Evolutionary conservation across 2,113 vertebrate species (phyloP), one percentile per base, ranked within the genome.

Genomic region (Aspidoscelis tigris): DNA sequence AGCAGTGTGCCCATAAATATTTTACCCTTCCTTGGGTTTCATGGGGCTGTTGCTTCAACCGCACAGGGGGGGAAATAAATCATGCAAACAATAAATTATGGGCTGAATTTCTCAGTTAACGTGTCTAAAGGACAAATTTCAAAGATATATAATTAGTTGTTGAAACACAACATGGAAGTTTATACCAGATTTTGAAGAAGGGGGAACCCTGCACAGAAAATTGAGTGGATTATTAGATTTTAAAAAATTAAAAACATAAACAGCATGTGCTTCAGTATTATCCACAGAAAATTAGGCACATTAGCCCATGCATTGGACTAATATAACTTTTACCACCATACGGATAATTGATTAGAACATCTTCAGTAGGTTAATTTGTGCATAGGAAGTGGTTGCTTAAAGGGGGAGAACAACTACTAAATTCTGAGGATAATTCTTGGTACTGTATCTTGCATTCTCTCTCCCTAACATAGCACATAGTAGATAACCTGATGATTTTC

Each of bases 381-480:
- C 24, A 7, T 39, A 39, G 14, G 21, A 65, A 33, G 18, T 47
- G 26, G 18, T 33, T 71, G 66, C 79, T 26, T 71, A 71, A 41
- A 53, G 18, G 78, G 7, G 58, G 44, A 75, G 7, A 14, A 58
- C 3, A 7, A 20, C 9, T 24, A 50, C 43, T 71, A 71, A 71
- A 55, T 5, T 43, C 87, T 82, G 82, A 79, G 50, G 87, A 14
- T 53, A 33, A 47, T 24, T 68, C 10, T 69, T 33, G 33, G 55
- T 88, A 50, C 64, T 33, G 33, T 33, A 83, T 21, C 53, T 84
- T 79, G 76, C 86, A 78, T 87, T 85, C 18, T 18, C 33, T 85
- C 81, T 18, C 33, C 84, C 81, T 87, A 1, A 69, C 66, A n/a
- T n/a, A 75, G 39, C 10, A 76, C 21, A 72, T 39, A 1, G 26